Base-by-base conservation (phyloP, 1,140 invertebrate genomes). In the Coenobita brevimanus region DNA sequence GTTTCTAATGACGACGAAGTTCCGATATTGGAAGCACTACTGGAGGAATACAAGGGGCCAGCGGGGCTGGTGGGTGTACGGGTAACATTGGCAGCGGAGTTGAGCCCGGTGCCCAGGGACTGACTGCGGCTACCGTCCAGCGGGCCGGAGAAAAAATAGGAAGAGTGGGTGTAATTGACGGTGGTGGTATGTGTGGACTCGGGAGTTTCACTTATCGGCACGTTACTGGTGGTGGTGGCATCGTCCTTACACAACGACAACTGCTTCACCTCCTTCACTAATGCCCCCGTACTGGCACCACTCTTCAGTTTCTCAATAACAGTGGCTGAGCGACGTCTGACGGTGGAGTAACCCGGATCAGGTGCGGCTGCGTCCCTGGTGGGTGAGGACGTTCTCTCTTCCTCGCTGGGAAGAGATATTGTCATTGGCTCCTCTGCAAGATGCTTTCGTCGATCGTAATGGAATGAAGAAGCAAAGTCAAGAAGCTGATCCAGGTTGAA, bases 401-500 rank as follows among this genome's bases (percentile, higher is more conserved):
- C 89, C 60, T 88, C 86, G 3, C 46, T 54, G 0, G 90, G 82
- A 27, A 87, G 86, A n/a, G 85, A 43, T 64, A 89, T 88, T 27
- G 89, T 36, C 10, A 90, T 62, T 15, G 85, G 64, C 43, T 86
- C 86, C 27, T 88, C 82, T 57, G 89, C 75, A 38, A 89, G 75
- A 69, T 91, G 91, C 67, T 89, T 89, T 50, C 88, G 54, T 67
- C 89, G 83, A 73, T 91, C 91, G 82, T 89, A 88, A 67, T 91
- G 90, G 69, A 91, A 91, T 24, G 90, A 91, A 62, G 89, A 89
- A 4, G 90, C 91, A 62, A 91, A 91, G 71, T 91, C 91, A 60
- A 91, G 89, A 71, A 91, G 89, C 50, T 91, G 91, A 82, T 91
- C 91, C 13, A 91, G 80, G 79, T 91, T 91, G 80, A 91, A 91